Evolutionary conservation across 2,113 vertebrate species (phyloP), one percentile per base, ranked within the genome.

Genomic region (Silurus meridionalis): DNA sequence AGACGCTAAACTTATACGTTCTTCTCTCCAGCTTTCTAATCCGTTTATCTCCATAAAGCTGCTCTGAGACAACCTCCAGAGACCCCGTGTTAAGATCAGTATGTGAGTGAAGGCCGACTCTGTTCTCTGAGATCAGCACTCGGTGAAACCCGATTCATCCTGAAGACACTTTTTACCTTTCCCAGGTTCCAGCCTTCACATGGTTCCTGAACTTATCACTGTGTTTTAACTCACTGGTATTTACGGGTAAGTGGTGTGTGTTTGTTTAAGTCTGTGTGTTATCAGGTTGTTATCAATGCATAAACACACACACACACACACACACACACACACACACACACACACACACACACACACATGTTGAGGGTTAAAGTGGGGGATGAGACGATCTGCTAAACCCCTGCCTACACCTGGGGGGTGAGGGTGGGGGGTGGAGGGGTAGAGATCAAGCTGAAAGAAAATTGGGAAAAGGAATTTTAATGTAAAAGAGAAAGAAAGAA

Each of bases 231-330:
- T 37, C 71, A 11, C 3, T 1, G 21, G 46, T 15, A 37, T 71
- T 71, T 71, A 71, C 8, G 8, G 46, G 11, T 4, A 52, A 5
- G 71, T 50, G 71, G 19, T 37, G 64, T 48, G 28, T 74, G 46
- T 50, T 21, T 74, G 71, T 74, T 50, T 52, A 23, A 5, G 48
- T 74, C 46, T 74, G 71, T 74, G 46, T 52, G 19, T 52, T 74
- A 74, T 74, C 71, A 74, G 71, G 19, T 37, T 78, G 23, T 78
- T 78, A 78, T 78, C 52, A 77, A 6, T 53, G 50, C 6, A 53
- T 23, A 75, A 9, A 53, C 21, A 53, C 50, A 53, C 48, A 19
- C 6, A 15, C 25, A 37, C 19, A 28, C 1, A 48, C 8, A 72
- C 71, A 74, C 46, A 74, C 71, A 48, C 15, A 21, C 8, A 74